Evolutionary conservation across 1,140 invertebrate genomes (phyloP), one percentile per base, ranked within the genome.

Genomic region (Eufriesea mexicana): DNA sequence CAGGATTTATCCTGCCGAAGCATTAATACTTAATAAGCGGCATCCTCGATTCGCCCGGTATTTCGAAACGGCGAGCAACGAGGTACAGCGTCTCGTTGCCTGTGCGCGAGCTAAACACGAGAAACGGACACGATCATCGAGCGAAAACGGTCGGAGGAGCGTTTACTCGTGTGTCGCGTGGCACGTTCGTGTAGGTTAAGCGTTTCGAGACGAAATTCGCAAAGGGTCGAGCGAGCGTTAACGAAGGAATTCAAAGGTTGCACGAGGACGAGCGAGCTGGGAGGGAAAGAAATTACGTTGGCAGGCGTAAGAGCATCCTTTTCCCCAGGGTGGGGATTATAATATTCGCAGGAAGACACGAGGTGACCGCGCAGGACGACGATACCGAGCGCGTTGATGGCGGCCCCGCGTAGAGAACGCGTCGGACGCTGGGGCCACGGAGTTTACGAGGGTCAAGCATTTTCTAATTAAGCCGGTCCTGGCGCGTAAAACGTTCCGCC

Each of bases 381-480:
- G 76, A 76, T 81, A 68, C 78, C n/a, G 28, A 35, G 14, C 45
- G 62, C 79, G 51, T 80, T 77, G 84, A 73, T 70, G 64, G 70
- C 18, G 75, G 61, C 28, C 51, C 62, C 45, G 42, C 35, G 55
- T 25, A 51, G 57, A 54, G 47, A 80, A 76, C 78, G 70, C 62
- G 70, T 84, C 76, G 81, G 55, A 61, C 28, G 51, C 55, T 70
- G 59, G 25, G 51, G 47, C 57, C 49, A 5, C 25, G 6, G 72
- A 71, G 64, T 89, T 89, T 89, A 89, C 84, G 88, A 91, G 85
- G 87, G 89, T 91, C 89, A 91, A 91, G 90, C 86, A 91, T 91
- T 91, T 90, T 91, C 90, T 91, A 90, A 91, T 91, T 91, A 91
- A 90, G 89, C 83, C 88, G 78, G 86, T 84, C 84, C 86, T 82